A percentile compares a stretch with the other conserved stretches of the same genome.
phyloP scores from a whole-genome alignment of 2,888 invertebrate species.

The Actias luna region DNA sequence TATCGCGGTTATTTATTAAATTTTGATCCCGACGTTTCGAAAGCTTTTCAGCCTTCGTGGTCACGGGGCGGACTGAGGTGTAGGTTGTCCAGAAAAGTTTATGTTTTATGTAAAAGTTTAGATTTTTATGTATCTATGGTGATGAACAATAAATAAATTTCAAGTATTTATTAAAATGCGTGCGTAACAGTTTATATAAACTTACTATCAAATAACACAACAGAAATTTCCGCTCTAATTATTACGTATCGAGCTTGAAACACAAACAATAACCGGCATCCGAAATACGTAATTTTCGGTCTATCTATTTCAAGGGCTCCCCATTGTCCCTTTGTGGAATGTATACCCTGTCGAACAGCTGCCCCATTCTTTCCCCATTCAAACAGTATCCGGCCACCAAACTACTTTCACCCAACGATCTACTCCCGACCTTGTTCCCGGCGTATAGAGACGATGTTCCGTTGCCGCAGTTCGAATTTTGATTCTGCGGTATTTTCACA shows the following conservation, averaged over 20 bases:
- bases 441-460: slow-evolving; percentile 48
- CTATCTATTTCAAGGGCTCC: slow-evolving; percentile 36
- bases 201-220: neutral
- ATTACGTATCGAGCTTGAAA: neutral
- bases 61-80: too few relatives aligned
- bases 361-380: slow-evolving; percentile 58
- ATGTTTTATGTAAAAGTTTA: too few relatives aligned
- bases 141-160: too few relatives aligned
- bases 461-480: slow-evolving; percentile 45
- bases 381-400: slow-evolving; percentile 54
- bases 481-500: slow-evolving; percentile 42
- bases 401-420: slow-evolving; percentile 52
- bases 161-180: too few relatives aligned
- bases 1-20: too few relatives aligned
- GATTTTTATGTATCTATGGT: too few relatives aligned
- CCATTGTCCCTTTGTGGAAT: slow-evolving; percentile 65
- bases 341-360: slow-evolving; percentile 64
- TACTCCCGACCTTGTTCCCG: slow-evolving; percentile 52
- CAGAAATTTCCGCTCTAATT: neutral
- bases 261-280: slow-evolving; percentile 1
- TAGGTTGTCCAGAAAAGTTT: too few relatives aligned
- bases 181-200: too few relatives aligned
- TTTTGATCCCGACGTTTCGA: too few relatives aligned
- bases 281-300: neutral
- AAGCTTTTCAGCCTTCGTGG: too few relatives aligned